Evolutionary conservation across 2,113 vertebrate genomes (phyloP).

Genomic region (Bubo scandiacus): DNA sequence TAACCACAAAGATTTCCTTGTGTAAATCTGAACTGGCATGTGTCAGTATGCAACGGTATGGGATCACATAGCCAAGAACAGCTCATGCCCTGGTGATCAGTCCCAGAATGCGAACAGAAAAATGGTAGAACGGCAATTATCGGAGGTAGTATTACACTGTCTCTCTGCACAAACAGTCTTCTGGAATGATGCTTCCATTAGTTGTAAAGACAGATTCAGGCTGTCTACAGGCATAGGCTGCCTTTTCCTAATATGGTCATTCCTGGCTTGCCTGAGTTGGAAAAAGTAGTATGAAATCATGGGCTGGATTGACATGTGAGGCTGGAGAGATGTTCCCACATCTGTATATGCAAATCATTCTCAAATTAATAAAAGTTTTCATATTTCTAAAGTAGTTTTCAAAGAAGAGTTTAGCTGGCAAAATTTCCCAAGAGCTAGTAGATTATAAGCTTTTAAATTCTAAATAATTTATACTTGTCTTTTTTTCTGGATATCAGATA

Average conservation of each 20-base stretch:
- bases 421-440: background rate
- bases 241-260: background rate
- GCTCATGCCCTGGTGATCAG: background rate
- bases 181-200: background rate
- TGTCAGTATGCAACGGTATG: background rate
- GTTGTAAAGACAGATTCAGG: background rate
- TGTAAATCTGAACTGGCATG: slow-evolving; percentile 20
- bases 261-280: background rate
- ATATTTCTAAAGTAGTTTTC: background rate
- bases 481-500: background rate
- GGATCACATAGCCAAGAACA: slow-evolving; percentile 23
- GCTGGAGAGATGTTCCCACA: background rate
- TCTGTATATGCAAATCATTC: background rate
- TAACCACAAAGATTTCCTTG: slow-evolving; percentile 49
- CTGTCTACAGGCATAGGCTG: background rate
- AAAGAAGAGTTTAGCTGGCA: background rate
- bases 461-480: background rate
- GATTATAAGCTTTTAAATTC: background rate
- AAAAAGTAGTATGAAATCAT: background rate
- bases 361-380: background rate
- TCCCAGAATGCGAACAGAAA: background rate
- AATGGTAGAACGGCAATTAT: background rate
- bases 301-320: background rate
- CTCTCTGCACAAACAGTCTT: background rate
- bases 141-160: background rate